These are phyloP conservation scores for Holocentrus rufus DNA, from an alignment of 2,797 vertebrate genomes.

Conservation along the genomic window DNA sequence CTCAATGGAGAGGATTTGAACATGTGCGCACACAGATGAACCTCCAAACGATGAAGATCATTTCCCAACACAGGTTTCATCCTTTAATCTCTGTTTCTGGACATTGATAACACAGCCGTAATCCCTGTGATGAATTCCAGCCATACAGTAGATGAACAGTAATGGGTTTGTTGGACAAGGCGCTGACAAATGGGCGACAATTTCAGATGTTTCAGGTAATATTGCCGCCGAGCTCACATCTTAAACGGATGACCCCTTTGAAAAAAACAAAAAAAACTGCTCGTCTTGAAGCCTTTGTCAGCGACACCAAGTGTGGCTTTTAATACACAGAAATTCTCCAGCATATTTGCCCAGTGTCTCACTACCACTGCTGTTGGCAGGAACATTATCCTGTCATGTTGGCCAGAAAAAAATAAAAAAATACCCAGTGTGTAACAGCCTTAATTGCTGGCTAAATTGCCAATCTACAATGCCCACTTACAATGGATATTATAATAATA, in stretches of 20 bases:
- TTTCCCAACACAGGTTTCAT: slow-evolving; percentile 47
- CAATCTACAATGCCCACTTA: background rate
- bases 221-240: slow-evolving; percentile 2
- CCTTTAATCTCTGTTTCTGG: slow-evolving; percentile 46
- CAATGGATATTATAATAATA: too few relatives aligned
- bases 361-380: background rate
- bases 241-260: slow-evolving; percentile 38
- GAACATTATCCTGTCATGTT: background rate
- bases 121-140: slow-evolving; percentile 54
- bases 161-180: slow-evolving; percentile 11
- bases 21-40: background rate
- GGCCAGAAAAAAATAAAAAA: too few relatives aligned
- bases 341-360: too few relatives aligned
- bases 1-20: too few relatives aligned
- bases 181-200: background rate
- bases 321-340: background rate
- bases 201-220: slow-evolving; percentile 24
- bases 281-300: slow-evolving; percentile 6
- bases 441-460: background rate
- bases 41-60: slow-evolving; percentile 17
- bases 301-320: slow-evolving; percentile 16
- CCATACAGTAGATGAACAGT: slow-evolving; percentile 30
- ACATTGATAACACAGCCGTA: slow-evolving; percentile 29
- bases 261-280: slow-evolving; percentile 14
- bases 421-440: too few relatives aligned